These are phyloP conservation scores for Solenodon paradoxus DNA, from an alignment of 2,113 vertebrate genomes.

Conservation along the genomic window DNA sequence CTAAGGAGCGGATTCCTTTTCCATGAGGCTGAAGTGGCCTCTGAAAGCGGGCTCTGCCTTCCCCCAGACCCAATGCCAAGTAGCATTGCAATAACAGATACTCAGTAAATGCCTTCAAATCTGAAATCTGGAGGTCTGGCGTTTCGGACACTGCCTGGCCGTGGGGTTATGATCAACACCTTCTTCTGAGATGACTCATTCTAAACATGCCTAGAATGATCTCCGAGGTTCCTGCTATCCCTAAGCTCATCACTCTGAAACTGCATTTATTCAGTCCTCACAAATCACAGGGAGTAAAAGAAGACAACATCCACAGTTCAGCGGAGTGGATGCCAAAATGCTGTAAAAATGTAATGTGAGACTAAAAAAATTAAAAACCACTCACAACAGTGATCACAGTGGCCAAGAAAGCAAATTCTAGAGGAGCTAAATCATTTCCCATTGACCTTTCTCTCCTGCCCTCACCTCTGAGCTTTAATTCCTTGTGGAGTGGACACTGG, in stretches of 20 bases:
- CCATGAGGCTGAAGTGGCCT: not conserved
- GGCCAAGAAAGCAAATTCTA: not conserved
- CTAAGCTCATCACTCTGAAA: not conserved
- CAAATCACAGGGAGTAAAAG: not conserved
- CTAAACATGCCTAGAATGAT: not conserved
- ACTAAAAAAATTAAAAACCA: not conserved
- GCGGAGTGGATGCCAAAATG: not conserved
- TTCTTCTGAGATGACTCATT: not conserved
- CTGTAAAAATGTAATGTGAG: not conserved
- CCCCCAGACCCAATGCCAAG: too few species aligned
- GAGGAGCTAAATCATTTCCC: slow-evolving; percentile 12
- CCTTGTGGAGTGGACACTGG: slow-evolving; percentile 46
- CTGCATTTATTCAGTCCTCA: not conserved
- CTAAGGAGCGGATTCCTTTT: not conserved
- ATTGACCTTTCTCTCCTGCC: not conserved
- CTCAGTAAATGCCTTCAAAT: not conserved
- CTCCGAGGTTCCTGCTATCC: not conserved
- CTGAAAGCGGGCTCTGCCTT: not conserved
- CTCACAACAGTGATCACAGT: not conserved
- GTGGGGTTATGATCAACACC: not conserved
- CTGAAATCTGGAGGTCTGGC: not conserved
- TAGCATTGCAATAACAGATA: not conserved
- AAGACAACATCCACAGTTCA: not conserved
- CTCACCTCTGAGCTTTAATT: slow-evolving; percentile 48
- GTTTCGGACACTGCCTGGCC: not conserved